Base-by-base conservation (phyloP, 2,888 invertebrate genomes). In the Cremastobaeus sp. region DNA sequence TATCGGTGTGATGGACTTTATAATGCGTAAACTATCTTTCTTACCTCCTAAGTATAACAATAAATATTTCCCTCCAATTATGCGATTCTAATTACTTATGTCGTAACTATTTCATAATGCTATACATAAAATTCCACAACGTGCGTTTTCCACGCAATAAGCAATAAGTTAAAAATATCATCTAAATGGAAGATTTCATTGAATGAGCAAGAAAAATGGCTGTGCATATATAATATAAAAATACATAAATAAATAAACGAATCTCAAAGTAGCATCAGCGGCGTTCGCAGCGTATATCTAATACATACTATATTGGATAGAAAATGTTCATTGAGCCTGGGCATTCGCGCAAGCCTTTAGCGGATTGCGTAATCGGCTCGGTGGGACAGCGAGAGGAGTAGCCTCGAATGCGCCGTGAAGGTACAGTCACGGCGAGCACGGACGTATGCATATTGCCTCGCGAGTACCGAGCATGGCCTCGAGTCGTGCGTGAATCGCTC, bases 401-500 rank as follows among this genome's bases (percentile, higher is more conserved):
- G 69, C 74, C 62, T 62, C 69, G 72, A 65, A 41, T 34, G 50
- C 43, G 30, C 35, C 28, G 45, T 20, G 41, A 25, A 34, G 41
- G 41, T 30, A 70, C 28, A 41, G 30, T 50, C 54, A 54, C 43
- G 39, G 37, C 45, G 39, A 12, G 28, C 60, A 59, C 32, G 47
- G 39, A 41, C 72, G 47, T 60, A 45, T 45, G 35, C 54, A 59
- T 48, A 65, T 70, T 21, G 48, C 14, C 11, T 6, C 12, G 3
- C 28, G 48, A 30, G 48, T 43, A 34, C 52, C 62, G 66, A 55
- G 68, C 57, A 57, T 68, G 68, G 68, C 68, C 73, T 68, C 73
- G 68, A 74, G 73, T 68, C 66, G 62, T 62, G 62, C 73, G 73
- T 66, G 73, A 68, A 74, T 74, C 68, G 74, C 64, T 69, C 66